Conservation (phyloP, 2,113 vertebrate species). For the Myanophis thanlyinensis region DNA sequence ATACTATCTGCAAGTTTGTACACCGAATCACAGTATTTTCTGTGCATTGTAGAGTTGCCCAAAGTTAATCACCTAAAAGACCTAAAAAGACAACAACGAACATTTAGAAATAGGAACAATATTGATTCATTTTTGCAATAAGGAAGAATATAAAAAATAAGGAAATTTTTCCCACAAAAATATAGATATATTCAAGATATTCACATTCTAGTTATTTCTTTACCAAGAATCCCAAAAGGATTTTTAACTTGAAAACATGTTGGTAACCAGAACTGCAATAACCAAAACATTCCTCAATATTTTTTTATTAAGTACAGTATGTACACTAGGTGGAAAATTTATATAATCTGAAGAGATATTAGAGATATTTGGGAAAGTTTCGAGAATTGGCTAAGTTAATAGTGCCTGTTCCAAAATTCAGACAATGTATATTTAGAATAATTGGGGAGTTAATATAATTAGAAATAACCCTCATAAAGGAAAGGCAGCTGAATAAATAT, state of each 20-base stretch:
- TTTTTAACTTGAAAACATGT: constrained; percentile 14
- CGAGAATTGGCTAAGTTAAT: background rate
- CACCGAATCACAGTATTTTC: background rate
- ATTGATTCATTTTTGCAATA: constrained; percentile 45
- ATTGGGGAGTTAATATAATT: constrained; percentile 8
- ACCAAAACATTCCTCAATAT: constrained; percentile 43
- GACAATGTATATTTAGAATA: background rate
- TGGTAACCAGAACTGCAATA: constrained; percentile 42
- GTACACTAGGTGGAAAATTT: background rate
- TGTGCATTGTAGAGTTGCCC: background rate
- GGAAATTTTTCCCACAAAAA: constrained; percentile 23
- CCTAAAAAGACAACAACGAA: constrained; percentile 39
- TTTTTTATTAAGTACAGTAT: constrained; percentile 18
- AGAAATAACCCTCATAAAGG: constrained; percentile 19
- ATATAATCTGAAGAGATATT: background rate
- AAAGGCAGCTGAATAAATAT: constrained; percentile 16
- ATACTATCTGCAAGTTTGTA: background rate
- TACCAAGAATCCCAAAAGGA: constrained; percentile 13
- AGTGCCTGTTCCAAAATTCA: background rate
- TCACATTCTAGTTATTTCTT: constrained; percentile 42
- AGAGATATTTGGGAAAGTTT: background rate
- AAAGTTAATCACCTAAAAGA: background rate
- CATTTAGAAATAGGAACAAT: constrained; percentile 33
- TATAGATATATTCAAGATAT: constrained; percentile 26
- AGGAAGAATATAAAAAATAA: constrained; percentile 40